Base-by-base conservation (phyloP, 2,797 vertebrate genomes). In the Siniperca obscura region DNA sequence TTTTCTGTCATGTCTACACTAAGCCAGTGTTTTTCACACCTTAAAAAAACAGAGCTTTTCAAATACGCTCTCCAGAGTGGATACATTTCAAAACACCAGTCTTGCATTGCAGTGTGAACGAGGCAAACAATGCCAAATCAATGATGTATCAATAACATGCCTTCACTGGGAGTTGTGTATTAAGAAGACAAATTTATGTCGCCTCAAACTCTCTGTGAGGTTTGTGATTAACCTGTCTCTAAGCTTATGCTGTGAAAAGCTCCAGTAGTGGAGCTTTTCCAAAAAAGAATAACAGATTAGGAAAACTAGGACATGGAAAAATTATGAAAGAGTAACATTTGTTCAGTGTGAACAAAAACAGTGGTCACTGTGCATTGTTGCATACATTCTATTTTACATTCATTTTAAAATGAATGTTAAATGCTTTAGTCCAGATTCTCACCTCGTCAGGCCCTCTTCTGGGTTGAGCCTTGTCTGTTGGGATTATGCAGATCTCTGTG, bases 1-100 rank as follows among this genome's bases (percentile, higher is more conserved):
- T 84, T 77, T 87, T 86, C 78, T 89, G 85, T 88, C 91, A 83
- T 80, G 83, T 90, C 91, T 90, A 65, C 90, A 85, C 85, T 87
- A 91, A 87, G 56, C 46, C 81, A 83, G 53, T 34, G 62, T 81
- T 89, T 91, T 86, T 91, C 87, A 86, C 92, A 91, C 93, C 70
- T 82, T 48, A 70, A 78, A 74, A 77, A 71, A 36, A 40, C 60
- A 6, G 61, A 70, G 71, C 65, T 61, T 83, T 83, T 69, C 79
- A 12, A 90, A 91, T 81, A 77, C 74, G 16, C 70, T 75, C 85
- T 86, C 50, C 71, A 69, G 10, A 84, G 65, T 55, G 53, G 52
- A 57, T 73, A 50, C 81, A n/a, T 89, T 88, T 78, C 44, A 82
- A 86, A 80, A 88, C 79, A 81, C 68, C 59, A 61, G 61, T 79